Conservation (phyloP, 2,797 vertebrate species). For the Aulostomus chinensis region DNA sequence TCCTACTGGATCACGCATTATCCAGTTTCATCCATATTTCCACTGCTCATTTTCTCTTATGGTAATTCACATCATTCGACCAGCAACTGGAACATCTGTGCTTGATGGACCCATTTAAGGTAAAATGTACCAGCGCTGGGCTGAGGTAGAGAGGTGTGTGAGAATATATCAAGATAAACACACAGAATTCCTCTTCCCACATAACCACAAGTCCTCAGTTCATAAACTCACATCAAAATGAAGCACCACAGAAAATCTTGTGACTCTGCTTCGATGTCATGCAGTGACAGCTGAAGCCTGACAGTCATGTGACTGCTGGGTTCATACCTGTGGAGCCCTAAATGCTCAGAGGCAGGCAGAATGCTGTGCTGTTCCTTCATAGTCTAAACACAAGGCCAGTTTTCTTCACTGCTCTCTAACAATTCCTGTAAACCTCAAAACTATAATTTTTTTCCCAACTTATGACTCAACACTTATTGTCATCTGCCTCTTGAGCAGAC, state of each 20-base stretch:
- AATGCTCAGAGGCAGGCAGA: conserved; percentile 17
- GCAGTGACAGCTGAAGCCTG: conserved; percentile 21
- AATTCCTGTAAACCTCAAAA: conserved; percentile 15
- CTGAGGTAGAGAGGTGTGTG: not conserved
- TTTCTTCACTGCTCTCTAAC: not conserved
- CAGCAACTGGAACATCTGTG: not conserved
- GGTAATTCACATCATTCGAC: not conserved
- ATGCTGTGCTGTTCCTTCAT: conserved; percentile 24
- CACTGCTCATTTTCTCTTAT: no score
- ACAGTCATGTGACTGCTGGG: conserved; percentile 50
- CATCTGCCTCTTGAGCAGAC: conserved; percentile 4
- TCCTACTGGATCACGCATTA: not conserved
- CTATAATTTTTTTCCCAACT: no score
- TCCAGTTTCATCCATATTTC: not conserved
- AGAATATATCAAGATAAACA: not conserved
- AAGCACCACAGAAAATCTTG: not conserved
- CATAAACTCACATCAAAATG: not conserved
- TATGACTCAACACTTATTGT: no score
- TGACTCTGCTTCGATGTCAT: not conserved
- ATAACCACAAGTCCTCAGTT: not conserved
- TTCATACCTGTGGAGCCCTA: conserved; percentile 14
- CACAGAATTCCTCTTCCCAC: no score
- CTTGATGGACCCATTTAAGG: conserved; percentile 35
- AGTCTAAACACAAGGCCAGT: conserved; percentile 24
- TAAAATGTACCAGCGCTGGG: conserved; percentile 4